These are phyloP conservation scores for Oxycera nigricornis DNA, from an alignment of 2,888 invertebrate genomes.

Conservation along the genomic window DNA sequence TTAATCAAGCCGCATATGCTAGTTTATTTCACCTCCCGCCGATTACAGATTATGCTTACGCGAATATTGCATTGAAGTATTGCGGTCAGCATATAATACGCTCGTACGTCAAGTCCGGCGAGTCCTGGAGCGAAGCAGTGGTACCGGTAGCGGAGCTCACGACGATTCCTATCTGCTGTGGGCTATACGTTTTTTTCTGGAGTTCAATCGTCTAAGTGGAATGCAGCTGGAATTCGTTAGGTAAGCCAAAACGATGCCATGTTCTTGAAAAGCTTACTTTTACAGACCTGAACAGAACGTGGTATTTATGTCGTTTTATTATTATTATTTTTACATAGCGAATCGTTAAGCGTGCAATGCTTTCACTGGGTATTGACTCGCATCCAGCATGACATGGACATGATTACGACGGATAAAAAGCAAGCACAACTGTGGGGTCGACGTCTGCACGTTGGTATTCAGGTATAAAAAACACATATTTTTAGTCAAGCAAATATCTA, in stretches of 20 bases:
- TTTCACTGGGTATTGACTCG: slow-evolving; percentile 82
- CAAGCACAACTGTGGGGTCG: slow-evolving; percentile 82
- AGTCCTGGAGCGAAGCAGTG: slow-evolving; percentile 70
- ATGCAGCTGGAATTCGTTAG: slow-evolving; percentile 89
- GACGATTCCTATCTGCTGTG: slow-evolving; percentile 95
- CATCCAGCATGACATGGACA: slow-evolving; percentile 86
- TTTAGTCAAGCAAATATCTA: too few species aligned
- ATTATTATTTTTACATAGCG: slow-evolving; percentile 74
- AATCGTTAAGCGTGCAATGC: slow-evolving; percentile 88
- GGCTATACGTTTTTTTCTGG: slow-evolving; percentile 96
- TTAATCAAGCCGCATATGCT: neutral
- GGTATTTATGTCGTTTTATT: slow-evolving; percentile 45
- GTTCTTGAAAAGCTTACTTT: neutral
- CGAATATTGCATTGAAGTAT: slow-evolving; percentile 92
- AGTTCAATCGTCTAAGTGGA: slow-evolving; percentile 89
- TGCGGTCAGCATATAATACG: slow-evolving; percentile 91
- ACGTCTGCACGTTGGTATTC: slow-evolving; percentile 82
- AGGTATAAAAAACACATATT: too few species aligned
- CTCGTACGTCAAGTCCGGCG: slow-evolving; percentile 89
- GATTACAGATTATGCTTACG: slow-evolving; percentile 84
- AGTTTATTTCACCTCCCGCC: slow-evolving; percentile 4
- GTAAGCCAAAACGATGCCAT: too few species aligned
- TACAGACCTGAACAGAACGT: neutral
- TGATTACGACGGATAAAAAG: slow-evolving; percentile 86
- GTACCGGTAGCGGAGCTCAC: slow-evolving; percentile 73